Evolutionary conservation across 2,797 vertebrate genomes (phyloP).

Genomic region (Sebastes itinus): DNA sequence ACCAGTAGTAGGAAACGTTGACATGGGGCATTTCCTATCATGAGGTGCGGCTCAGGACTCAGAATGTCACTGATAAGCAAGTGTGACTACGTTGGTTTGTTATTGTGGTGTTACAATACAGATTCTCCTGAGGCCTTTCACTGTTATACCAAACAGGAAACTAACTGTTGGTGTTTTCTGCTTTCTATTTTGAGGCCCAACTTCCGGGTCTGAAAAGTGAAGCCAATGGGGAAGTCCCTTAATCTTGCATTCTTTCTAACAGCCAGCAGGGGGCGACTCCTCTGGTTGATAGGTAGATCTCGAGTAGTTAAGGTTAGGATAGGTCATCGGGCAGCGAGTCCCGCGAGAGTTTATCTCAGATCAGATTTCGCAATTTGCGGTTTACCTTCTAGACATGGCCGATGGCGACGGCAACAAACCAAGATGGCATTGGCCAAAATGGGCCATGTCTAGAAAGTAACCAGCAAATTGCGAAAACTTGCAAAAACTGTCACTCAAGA

Average conservation of each 20-base stretch:
- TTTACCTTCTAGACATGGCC: no score
- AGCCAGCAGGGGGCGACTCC: neutral
- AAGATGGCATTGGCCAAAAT: no score
- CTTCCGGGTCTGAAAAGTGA: neutral
- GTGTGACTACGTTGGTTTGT: conserved; percentile 2
- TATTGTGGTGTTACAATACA: neutral
- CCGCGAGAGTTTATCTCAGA: no score
- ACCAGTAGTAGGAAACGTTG: conserved; percentile 32
- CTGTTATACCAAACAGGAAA: conserved; percentile 53
- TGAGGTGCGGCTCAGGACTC: neutral
- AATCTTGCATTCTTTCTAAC: neutral
- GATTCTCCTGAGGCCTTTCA: neutral
- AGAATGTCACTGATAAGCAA: conserved; percentile 36
- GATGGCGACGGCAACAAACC: no score
- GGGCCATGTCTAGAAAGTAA: no score
- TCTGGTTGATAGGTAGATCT: neutral
- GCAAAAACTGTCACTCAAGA: no score
- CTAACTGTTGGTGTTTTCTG: neutral
- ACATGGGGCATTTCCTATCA: conserved; percentile 55
- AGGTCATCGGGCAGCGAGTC: no score
- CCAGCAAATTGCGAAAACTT: no score
- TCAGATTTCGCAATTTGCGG: no score
- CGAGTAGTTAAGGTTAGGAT: no score
- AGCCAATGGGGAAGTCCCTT: neutral
- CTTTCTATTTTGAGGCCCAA: neutral